Conservation (phyloP, 2,888 invertebrate genomes). For the Gnatocerus cornutus region DNA sequence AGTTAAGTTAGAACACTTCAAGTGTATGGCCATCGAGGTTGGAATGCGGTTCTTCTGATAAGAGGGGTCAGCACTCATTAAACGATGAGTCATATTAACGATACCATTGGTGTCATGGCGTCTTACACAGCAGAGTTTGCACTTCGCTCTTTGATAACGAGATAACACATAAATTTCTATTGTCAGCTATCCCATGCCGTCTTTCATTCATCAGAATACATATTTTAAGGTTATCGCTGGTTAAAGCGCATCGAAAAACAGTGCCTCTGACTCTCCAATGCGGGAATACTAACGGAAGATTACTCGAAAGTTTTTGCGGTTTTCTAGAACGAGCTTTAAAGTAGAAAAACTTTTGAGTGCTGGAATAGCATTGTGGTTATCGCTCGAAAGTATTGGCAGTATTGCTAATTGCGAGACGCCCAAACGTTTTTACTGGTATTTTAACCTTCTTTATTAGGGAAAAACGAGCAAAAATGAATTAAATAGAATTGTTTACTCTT, state of each 20-base stretch:
- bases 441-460: not conserved
- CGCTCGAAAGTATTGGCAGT: not conserved
- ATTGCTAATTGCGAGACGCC: constrained; percentile 1
- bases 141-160: constrained; percentile 42
- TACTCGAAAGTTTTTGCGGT: not conserved
- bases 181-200: constrained; percentile 32
- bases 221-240: constrained; percentile 8
- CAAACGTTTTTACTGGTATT: not conserved
- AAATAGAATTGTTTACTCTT: constrained; percentile 1
- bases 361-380: not conserved
- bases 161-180: constrained; percentile 31
- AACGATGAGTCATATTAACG: constrained; percentile 45
- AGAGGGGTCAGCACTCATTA: constrained; percentile 47
- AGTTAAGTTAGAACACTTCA: constrained; percentile 18
- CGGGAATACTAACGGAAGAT: not conserved
- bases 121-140: constrained; percentile 34
- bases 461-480: constrained; percentile 4
- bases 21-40: constrained; percentile 25
- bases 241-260: constrained; percentile 6
- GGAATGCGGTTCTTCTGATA: constrained; percentile 49
- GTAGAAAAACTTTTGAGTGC: constrained; percentile 3
- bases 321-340: constrained; percentile 4
- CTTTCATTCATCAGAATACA: constrained; percentile 39
- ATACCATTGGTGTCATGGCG: constrained; percentile 17
- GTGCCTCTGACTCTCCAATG: not conserved